These are phyloP conservation scores for Antechinus flavipes DNA, from an alignment of 2,113 vertebrate genomes.

Conservation along the genomic window DNA sequence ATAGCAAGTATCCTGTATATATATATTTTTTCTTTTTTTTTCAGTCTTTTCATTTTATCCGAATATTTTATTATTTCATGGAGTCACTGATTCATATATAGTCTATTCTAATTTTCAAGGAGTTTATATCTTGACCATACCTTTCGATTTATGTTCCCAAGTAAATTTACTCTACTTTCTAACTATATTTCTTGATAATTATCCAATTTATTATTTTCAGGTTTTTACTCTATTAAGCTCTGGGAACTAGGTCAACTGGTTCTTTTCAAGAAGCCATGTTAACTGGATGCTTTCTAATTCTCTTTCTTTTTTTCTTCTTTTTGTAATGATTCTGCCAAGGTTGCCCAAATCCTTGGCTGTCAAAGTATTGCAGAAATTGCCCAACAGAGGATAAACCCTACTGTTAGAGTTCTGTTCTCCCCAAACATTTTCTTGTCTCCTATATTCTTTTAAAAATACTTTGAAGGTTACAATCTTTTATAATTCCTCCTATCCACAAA, in stretches of 20 bases:
- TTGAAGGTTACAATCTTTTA: neutral
- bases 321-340: neutral
- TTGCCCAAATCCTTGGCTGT: neutral
- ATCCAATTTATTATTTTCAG: no score
- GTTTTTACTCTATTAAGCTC: no score
- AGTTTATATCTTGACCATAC: no score
- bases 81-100: no score
- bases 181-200: no score
- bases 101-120: no score
- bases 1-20: neutral
- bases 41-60: neutral
- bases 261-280: neutral
- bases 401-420: neutral
- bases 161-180: no score
- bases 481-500: neutral
- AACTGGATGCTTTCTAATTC: neutral
- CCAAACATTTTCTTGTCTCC: neutral
- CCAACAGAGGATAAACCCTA: neutral
- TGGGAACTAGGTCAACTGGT: no score
- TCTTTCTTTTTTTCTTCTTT: neutral
- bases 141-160: no score
- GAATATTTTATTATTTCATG: no score
- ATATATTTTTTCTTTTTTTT: neutral
- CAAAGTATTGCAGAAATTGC: neutral
- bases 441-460: neutral